A percentile compares a stretch with the other conserved stretches of the same genome.
These are phyloP conservation scores for Lepeophtheirus nordmannii DNA, from an alignment of 2,888 invertebrate genomes.

Conservation along the genomic window DNA sequence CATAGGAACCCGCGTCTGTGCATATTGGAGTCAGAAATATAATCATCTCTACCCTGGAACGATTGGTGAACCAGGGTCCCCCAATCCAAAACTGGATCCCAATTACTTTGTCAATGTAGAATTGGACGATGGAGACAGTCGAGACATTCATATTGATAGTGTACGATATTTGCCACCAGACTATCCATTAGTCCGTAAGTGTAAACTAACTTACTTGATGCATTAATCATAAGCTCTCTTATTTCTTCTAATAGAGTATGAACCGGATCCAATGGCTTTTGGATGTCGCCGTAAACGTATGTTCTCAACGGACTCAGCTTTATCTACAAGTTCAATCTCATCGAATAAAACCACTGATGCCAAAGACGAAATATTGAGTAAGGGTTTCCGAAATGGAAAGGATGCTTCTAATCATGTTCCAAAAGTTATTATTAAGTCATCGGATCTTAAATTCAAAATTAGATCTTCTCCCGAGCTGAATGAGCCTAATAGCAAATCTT, in stretches of 20 bases:
- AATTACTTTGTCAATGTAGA: slow-evolving; percentile 54
- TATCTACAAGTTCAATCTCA: background rate
- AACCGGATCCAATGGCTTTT: background rate
- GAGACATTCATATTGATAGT: slow-evolving; percentile 72
- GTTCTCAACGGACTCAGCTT: slow-evolving; percentile 5
- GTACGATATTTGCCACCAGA: slow-evolving; percentile 69
- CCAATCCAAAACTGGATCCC: slow-evolving; percentile 3
- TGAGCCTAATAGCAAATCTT: background rate
- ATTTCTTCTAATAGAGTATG: background rate
- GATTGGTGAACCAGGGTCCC: slow-evolving; percentile 45
- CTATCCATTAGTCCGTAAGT: slow-evolving; percentile 72
- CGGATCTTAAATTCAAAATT: background rate
- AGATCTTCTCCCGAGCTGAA: background rate
- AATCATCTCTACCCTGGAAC: slow-evolving; percentile 84
- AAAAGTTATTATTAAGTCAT: background rate
- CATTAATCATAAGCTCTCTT: background rate
- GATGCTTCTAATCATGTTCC: background rate
- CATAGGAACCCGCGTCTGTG: slow-evolving; percentile 71
- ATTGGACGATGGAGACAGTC: slow-evolving; percentile 89
- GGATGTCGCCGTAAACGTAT: slow-evolving; percentile 5
- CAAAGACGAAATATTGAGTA: background rate
- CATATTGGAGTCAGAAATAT: slow-evolving; percentile 92
- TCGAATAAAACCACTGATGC: background rate
- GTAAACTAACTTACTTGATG: background rate
- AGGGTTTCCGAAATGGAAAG: background rate